A percentile compares a stretch with the other conserved stretches of the same genome.
Conservation (phyloP, 2,113 vertebrate species). For the Tauraco erythrolophus region DNA sequence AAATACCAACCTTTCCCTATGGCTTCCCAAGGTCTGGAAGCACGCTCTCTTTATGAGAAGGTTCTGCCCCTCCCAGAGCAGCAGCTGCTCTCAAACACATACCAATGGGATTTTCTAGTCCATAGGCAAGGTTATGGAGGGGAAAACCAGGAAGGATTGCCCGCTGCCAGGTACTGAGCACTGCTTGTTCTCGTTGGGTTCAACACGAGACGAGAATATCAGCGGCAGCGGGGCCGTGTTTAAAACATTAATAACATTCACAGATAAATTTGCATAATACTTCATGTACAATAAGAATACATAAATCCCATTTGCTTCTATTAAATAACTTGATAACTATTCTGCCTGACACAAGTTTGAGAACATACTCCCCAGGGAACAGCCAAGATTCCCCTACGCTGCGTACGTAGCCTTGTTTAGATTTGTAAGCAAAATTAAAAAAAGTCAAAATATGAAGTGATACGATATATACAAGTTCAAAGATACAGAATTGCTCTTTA, state of each 20-base stretch:
- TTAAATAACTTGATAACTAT: not conserved
- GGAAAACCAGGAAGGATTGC: not conserved
- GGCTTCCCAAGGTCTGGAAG: not conserved
- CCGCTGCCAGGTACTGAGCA: not conserved
- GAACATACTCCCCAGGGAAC: not conserved
- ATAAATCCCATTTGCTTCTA: not conserved
- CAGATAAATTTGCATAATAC: not conserved
- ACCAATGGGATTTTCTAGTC: accelerated
- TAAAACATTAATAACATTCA: not conserved
- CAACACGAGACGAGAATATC: accelerated
- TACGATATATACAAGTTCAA: accelerated
- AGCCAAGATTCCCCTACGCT: not conserved
- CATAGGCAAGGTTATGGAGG: not conserved
- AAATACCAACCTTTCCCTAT: accelerated
- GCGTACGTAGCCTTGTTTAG: accelerated
- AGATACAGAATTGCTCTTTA: not conserved
- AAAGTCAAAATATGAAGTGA: not conserved
- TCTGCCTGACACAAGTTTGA: not conserved
- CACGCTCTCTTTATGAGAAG: accelerated
- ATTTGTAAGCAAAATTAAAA: not conserved
- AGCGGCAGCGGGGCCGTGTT: accelerated
- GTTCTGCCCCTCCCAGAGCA: not conserved
- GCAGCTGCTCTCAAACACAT: not conserved
- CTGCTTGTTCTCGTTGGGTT: accelerated
- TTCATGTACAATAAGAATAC: not conserved